Base-by-base conservation (phyloP, 2,797 vertebrate species). In the Cottoperca gobio region DNA sequence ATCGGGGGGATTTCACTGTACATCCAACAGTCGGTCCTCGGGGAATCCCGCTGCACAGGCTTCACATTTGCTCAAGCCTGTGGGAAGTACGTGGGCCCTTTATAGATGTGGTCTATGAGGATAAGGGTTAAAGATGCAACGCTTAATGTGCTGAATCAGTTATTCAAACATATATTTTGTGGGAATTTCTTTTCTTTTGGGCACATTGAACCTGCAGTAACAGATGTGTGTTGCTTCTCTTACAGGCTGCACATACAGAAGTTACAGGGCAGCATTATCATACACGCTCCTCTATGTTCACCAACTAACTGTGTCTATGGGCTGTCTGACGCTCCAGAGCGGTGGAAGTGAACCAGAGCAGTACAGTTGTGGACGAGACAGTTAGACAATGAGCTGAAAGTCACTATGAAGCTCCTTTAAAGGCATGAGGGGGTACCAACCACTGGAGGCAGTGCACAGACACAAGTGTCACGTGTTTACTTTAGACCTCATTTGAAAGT, bases 1-100 rank as follows among this genome's bases (percentile, higher is more conserved):
- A 79, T 82, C 73, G 73, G 33, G 74, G 61, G 74, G 66, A 76
- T 88, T 87, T 86, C 54, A 88, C 72, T 82, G 74, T 76, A 74
- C 42, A 35, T 43, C 1, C 12, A 79, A 23, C n/a, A 3, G 35
- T 14, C 16, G 59, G 26, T 57, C 71, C 68, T 71, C 37, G 5
- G 70, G 65, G 69, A 66, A 62, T 60, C 45, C 58, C 8, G 2
- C 28, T 63, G 14, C 35, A 57, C 43, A n/a, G 26, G 13, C 23
- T 31, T 57, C 52, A 55, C 48, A 26, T 61, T 59, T 23, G 23
- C 37, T 57, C 7, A 3, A 24, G 65, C 62, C 45, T 72, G 78
- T 85, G 60, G 81, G 76, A 82, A 63, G 40, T 33, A 78, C 7
- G 58, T 63, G 73, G 49, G 75, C 39, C 33, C 42, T 0, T 64